Conservation (phyloP, 2,797 vertebrate species). For the Macroramphosus scolopax region DNA sequence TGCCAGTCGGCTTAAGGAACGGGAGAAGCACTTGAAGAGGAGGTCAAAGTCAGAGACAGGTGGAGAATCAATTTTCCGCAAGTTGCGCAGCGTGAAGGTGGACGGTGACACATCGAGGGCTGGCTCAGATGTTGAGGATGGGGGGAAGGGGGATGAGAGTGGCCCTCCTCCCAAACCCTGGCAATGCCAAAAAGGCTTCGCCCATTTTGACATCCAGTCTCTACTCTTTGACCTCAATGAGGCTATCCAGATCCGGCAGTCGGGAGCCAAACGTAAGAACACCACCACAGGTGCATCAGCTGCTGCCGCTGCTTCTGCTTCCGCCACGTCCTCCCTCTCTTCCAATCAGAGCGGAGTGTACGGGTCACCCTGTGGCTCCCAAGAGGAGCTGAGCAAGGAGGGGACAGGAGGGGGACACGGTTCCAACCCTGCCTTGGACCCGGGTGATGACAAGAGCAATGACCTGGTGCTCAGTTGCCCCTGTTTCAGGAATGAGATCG, state of each 20-base stretch:
- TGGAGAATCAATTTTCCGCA: slow-evolving; percentile 97
- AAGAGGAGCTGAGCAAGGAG: slow-evolving; percentile 94
- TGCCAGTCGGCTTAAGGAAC: slow-evolving; percentile 90
- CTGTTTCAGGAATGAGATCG: slow-evolving; percentile 97
- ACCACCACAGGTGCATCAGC: slow-evolving; percentile 98
- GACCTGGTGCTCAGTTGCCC: slow-evolving; percentile 97
- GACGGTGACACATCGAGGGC: slow-evolving; percentile 88
- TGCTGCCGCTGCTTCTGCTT: slow-evolving; percentile 89
- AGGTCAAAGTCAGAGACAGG: slow-evolving; percentile 98
- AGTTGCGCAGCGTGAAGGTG: slow-evolving; percentile 90
- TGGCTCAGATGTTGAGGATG: slow-evolving; percentile 91
- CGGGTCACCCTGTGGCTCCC: slow-evolving; percentile 95
- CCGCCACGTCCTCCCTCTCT: slow-evolving; percentile 87
- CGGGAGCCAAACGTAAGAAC: slow-evolving; percentile 92
- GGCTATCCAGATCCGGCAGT: slow-evolving; percentile 87
- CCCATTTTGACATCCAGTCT: slow-evolving; percentile 95
- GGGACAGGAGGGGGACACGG: slow-evolving; percentile 72
- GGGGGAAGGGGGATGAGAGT: slow-evolving; percentile 86
- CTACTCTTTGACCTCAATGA: slow-evolving; percentile 96
- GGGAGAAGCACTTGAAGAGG: slow-evolving; percentile 96
- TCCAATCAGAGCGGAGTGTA: slow-evolving; percentile 84
- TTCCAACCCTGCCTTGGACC: slow-evolving; percentile 82
- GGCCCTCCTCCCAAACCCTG: slow-evolving; percentile 84
- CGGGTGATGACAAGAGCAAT: slow-evolving; percentile 97
- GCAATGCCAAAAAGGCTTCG: slow-evolving; percentile 94